A percentile compares a stretch with the other conserved stretches of the same genome.
phyloP scores from a whole-genome alignment of 2,113 vertebrate genomes.

The Eptatretus burgeri region DNA sequence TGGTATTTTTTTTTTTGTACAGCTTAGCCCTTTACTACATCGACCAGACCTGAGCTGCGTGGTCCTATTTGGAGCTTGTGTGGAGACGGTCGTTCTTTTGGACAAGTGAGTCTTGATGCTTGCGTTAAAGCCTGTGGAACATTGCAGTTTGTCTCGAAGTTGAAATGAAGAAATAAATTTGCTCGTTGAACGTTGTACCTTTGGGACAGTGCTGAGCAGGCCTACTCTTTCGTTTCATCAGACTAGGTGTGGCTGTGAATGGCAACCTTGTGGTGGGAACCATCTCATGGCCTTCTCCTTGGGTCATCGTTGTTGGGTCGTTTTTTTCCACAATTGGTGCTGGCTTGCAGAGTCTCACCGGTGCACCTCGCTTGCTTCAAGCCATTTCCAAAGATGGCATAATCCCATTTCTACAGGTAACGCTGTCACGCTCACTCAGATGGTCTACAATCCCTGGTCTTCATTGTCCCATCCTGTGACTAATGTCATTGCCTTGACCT shows the following conservation, averaged over 20 bases:
- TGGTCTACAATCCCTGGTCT: no score
- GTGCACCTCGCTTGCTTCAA: conserved; percentile 64
- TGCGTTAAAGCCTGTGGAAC: background rate
- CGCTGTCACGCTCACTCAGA: no score
- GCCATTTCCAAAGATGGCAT: conserved; percentile 95
- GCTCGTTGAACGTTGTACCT: background rate
- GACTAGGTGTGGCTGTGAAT: conserved; percentile 52
- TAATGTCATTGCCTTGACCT: no score
- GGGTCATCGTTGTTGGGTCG: conserved; percentile 87
- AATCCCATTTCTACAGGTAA: conserved; percentile 68
- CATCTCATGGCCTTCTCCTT: conserved; percentile 72
- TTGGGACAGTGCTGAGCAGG: background rate
- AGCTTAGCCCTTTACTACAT: conserved; percentile 15
- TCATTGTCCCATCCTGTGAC: no score
- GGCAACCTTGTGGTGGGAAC: conserved; percentile 72
- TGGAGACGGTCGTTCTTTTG: conserved; percentile 68
- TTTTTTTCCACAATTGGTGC: conserved; percentile 92
- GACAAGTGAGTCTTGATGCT: conserved; percentile 47
- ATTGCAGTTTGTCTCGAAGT: background rate
- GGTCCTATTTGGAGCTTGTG: conserved; percentile 67
- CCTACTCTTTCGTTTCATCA: conserved; percentile 13
- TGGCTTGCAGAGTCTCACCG: conserved; percentile 64
- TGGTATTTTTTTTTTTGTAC: no score
- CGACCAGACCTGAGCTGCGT: conserved; percentile 61
- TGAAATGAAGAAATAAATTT: background rate